Percentiles rank a stretch among this genome's conserved stretches.
Evolutionary conservation across 1,140 invertebrate species (phyloP).

Genomic region (Wiebesia pumilae): DNA sequence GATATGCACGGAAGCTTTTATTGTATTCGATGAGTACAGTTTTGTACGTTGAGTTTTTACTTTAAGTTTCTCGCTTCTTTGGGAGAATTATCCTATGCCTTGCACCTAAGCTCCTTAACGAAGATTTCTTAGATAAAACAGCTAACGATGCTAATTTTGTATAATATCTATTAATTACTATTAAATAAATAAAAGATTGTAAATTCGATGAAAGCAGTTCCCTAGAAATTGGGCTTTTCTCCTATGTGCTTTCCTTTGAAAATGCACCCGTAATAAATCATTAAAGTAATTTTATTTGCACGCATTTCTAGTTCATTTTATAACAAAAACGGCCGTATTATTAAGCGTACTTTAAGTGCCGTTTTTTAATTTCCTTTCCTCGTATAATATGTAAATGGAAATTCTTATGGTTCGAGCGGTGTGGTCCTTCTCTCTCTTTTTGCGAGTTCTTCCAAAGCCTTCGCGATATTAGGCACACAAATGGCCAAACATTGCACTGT

Average conservation of each 20-base stretch:
- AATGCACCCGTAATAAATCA: neutral
- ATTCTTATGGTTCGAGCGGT: conserved; percentile 11
- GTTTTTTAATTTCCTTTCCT: conserved; percentile 31
- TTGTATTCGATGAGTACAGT: too few relatives aligned
- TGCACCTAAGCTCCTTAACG: neutral
- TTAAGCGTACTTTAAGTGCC: neutral
- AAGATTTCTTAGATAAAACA: too few relatives aligned
- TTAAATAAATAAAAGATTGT: neutral
- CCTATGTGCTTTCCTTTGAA: neutral
- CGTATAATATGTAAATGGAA: conserved; percentile 36
- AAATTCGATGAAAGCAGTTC: too few relatives aligned
- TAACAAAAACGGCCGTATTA: conserved; percentile 47
- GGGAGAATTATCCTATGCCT: neutral
- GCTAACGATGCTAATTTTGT: neutral
- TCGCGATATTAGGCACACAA: neutral
- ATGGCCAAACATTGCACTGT: conserved; percentile 36
- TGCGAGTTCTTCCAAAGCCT: neutral
- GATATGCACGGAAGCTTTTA: too few relatives aligned
- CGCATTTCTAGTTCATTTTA: conserved; percentile 48
- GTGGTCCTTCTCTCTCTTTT: neutral
- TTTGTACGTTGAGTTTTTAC: too few relatives aligned
- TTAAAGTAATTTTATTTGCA: conserved; percentile 1
- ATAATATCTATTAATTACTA: neutral
- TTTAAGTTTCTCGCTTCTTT: too few relatives aligned
- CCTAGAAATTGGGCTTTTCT: neutral